These are phyloP conservation scores for Micromesistius poutassou DNA, from an alignment of 2,797 vertebrate genomes.

Conservation along the genomic window DNA sequence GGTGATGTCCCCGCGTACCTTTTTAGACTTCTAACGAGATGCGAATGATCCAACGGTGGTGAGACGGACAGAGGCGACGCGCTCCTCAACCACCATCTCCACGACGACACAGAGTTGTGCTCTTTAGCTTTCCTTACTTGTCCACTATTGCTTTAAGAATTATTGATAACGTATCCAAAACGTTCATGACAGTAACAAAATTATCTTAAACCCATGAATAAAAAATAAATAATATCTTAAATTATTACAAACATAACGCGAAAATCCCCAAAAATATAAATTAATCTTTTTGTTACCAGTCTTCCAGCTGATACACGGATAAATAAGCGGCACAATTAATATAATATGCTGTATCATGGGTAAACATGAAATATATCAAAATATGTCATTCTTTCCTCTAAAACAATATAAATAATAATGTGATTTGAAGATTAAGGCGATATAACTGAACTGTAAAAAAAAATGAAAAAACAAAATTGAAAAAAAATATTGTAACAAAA, in stretches of 20 bases:
- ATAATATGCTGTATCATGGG: constrained; percentile 40
- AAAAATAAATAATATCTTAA: constrained; percentile 55
- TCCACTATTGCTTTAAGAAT: constrained; percentile 91
- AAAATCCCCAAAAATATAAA: constrained; percentile 65
- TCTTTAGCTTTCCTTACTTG: constrained; percentile 76
- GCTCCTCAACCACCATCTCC: constrained; percentile 72
- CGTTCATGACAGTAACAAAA: constrained; percentile 48
- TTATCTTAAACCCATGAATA: constrained; percentile 46
- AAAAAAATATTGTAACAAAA: constrained; percentile 53
- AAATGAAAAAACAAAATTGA: constrained; percentile 55
- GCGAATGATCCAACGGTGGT: constrained; percentile 34
- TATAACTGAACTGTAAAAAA: constrained; percentile 77
- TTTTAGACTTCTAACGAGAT: neutral
- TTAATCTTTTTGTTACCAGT: constrained; percentile 61
- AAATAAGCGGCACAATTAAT: constrained; percentile 52
- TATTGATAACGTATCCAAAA: constrained; percentile 60
- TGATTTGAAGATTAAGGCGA: constrained; percentile 87
- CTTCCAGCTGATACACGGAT: constrained; percentile 55
- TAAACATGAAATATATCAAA: constrained; percentile 54
- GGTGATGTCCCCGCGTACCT: neutral
- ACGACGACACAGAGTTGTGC: constrained; percentile 83
- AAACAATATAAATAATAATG: constrained; percentile 70
- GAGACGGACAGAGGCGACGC: constrained; percentile 77
- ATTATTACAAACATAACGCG: constrained; percentile 57
- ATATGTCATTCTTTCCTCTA: constrained; percentile 78